phyloP scores from a whole-genome alignment of 2,113 vertebrate species.

The Spea multiplicata region DNA sequence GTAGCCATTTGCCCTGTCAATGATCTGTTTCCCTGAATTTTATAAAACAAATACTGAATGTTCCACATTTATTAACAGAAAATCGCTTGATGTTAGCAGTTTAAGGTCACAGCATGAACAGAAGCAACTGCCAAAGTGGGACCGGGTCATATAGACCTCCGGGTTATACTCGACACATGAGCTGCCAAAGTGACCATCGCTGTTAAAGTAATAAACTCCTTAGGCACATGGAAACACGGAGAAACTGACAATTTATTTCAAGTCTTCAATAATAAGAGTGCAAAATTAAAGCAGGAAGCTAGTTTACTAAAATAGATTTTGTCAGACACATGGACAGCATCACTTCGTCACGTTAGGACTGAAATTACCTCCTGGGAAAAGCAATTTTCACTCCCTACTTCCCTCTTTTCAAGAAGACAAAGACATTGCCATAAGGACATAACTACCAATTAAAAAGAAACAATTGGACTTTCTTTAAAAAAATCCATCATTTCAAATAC shows the following conservation, averaged over 20 bases:
- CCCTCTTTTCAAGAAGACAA: slow-evolving; percentile 15
- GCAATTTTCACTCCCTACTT: slow-evolving; percentile 14
- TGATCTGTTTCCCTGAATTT: too few species aligned
- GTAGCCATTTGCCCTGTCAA: too few species aligned
- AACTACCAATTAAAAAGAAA: slow-evolving; percentile 34
- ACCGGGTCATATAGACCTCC: too few species aligned
- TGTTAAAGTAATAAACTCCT: too few species aligned
- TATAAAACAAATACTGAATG: too few species aligned
- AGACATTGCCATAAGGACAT: slow-evolving; percentile 31
- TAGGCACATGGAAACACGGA: not conserved
- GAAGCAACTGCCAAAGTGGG: too few species aligned
- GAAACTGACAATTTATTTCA: not conserved
- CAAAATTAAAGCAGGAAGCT: not conserved
- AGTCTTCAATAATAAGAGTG: not conserved
- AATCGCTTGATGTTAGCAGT: too few species aligned
- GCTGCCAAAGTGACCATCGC: too few species aligned
- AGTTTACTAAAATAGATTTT: not conserved
- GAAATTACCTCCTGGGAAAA: slow-evolving; percentile 15
- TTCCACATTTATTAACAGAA: too few species aligned
- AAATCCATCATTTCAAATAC: slow-evolving; percentile 24
- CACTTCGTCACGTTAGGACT: not conserved
- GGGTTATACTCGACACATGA: too few species aligned
- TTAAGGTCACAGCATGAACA: too few species aligned
- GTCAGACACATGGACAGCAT: not conserved
- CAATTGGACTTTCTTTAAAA: slow-evolving; percentile 13